Percentiles rank a stretch among this genome's conserved stretches.
These are phyloP conservation scores for Bombyx mori DNA, from an alignment of 1,140 invertebrate genomes.

Conservation along the genomic window ASM3026992v2 NC_085115.1:13552501-13553000, in stretches of 20 bases:
- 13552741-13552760: conserved; percentile 11
- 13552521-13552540: too few species aligned
- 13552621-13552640: too few species aligned
- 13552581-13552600: too few species aligned
- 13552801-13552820: conserved; percentile 42
- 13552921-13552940: conserved; percentile 2
- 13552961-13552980: neutral
- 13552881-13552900: conserved; percentile 13
- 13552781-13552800: conserved; percentile 38
- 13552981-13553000: neutral
- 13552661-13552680: too few species aligned
- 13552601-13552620: too few species aligned
- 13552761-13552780: conserved; percentile 43
- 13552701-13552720: too few species aligned
- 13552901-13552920: conserved; percentile 15
- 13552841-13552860: conserved; percentile 26
- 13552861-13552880: conserved; percentile 14
- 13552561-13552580: too few species aligned
- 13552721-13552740: too few species aligned
- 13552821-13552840: conserved; percentile 38
- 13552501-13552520: too few species aligned
- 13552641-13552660: too few species aligned
- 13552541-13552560: too few species aligned
- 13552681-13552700: too few species aligned
- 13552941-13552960: neutral